Evolutionary conservation across 2,797 vertebrate species (phyloP), one percentile per base, ranked within the genome.

Genomic region (Emys orbicularis): DNA sequence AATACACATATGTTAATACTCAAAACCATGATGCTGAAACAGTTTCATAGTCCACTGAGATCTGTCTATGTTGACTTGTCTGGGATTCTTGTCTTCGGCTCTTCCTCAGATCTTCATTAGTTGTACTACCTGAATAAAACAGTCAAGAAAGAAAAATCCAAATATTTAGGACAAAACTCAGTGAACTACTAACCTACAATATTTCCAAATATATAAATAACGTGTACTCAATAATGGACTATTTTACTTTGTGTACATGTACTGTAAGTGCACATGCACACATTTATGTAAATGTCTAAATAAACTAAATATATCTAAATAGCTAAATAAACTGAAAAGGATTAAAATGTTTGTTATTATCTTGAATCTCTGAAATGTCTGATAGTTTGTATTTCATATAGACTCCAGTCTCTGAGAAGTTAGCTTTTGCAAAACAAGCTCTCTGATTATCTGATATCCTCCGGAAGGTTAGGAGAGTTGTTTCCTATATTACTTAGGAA

Each of bases 401-500:
- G 96, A 97, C 96, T 97, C 96, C 97, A 96, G 96, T 98, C 95
- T 97, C 97, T 98, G 97, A 98, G 97, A 98, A 98, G 97, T 98
- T 98, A 97, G 97, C 96, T 98, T 97, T 98, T 97, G 97, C 95
- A 97, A 97, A 98, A 98, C 98, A 98, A 98, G 98, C 98, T 97
- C 96, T 98, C 98, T 99, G 99, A 99, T 99, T 99, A 99, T 98
- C 98, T 99, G 99, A 99, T 99, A 99, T 99, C 99, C 99, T 99
- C 99, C 99, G 99, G 99, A 99, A 99, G 99, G 98, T 98, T 97
- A 98, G 98, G 98, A 98, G 98, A 99, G 98, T 99, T 99, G 99
- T 99, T 99, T 99, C 99, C 99, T 99, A 98, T 99, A 99, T 99
- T 99, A 99, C 99, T 99, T 99, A 99, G 98, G 98, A 98, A 98